Percentiles rank a stretch among this genome's conserved stretches.
Evolutionary conservation across 1,140 invertebrate species (phyloP).

Genomic region (Galleria mellonella): DNA sequence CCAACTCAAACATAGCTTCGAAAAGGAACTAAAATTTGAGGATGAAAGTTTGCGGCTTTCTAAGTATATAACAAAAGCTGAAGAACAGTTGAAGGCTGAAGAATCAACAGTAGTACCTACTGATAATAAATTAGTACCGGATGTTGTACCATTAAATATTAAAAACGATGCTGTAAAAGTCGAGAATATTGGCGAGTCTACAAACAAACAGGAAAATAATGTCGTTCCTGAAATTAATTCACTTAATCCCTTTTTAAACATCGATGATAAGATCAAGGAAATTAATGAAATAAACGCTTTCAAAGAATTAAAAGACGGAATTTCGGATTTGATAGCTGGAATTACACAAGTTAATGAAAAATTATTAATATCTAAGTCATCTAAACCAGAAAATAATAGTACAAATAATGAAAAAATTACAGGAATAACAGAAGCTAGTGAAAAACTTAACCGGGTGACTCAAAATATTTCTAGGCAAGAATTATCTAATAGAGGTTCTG

Average conservation of each 20-base stretch:
- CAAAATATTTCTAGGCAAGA: conserved; percentile 46
- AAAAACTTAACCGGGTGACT: conserved; percentile 72
- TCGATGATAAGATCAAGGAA: conserved; percentile 53
- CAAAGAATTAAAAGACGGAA: conserved; percentile 70
- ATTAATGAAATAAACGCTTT: conserved; percentile 70
- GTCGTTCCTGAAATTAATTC: conserved; percentile 26
- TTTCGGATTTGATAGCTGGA: conserved; percentile 68
- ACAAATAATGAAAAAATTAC: conserved; percentile 37
- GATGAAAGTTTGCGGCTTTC: conserved; percentile 47
- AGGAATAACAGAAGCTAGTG: conserved; percentile 66
- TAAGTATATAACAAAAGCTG: conserved; percentile 28
- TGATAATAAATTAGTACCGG: conserved; percentile 32
- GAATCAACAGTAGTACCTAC: conserved; percentile 22
- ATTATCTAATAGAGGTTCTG: conserved; percentile 36
- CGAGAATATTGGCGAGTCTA: conserved; percentile 14
- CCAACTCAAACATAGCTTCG: conserved; percentile 62
- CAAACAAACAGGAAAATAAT: conserved; percentile 9
- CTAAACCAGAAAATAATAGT: conserved; percentile 20
- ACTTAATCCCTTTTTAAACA: conserved; percentile 53
- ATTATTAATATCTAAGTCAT: conserved; percentile 46
- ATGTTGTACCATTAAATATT: conserved; percentile 30
- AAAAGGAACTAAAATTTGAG: conserved; percentile 55
- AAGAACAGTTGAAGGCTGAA: conserved; percentile 30
- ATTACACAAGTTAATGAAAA: conserved; percentile 70
- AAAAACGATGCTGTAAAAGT: conserved; percentile 35